A percentile compares a stretch with the other conserved stretches of the same genome.
These are phyloP conservation scores for Harpagoxenus sublaevis DNA, from an alignment of 2,888 invertebrate species.

Conservation along the genomic window DNA sequence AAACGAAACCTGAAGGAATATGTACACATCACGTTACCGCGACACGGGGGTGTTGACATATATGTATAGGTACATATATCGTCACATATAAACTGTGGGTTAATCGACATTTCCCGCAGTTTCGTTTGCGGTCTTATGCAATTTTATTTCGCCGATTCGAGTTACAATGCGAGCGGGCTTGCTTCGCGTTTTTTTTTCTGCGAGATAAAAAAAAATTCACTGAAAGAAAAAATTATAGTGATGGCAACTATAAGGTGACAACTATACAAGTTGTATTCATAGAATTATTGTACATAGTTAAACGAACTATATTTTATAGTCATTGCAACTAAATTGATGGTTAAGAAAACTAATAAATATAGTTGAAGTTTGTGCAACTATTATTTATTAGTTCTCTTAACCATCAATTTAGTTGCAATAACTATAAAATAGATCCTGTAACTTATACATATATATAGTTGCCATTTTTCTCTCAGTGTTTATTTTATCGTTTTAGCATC, in stretches of 20 bases:
- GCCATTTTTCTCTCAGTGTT: neutral
- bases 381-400: no score
- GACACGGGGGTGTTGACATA: neutral
- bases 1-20: constrained; percentile 15
- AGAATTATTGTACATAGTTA: no score
- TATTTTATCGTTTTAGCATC: neutral
- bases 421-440: no score
- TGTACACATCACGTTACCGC: neutral
- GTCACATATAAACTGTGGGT: constrained; percentile 27
- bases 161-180: neutral
- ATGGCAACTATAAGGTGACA: no score
- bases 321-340: no score
- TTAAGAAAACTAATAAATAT: no score
- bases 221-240: no score
- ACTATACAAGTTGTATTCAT: no score
- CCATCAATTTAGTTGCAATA: no score
- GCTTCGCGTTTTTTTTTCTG: neutral
- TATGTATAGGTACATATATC: constrained; percentile 11
- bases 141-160: constrained; percentile 36
- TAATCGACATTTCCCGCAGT: constrained; percentile 27
- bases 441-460: no score
- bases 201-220: neutral
- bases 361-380: no score
- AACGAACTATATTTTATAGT: no score
- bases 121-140: constrained; percentile 7